Evolutionary conservation across 37 sponge, comb jelly and placozoan genomes (phyloP), one percentile per base, ranked within the genome.

Genomic region (Spongilla lacustris): DNA sequence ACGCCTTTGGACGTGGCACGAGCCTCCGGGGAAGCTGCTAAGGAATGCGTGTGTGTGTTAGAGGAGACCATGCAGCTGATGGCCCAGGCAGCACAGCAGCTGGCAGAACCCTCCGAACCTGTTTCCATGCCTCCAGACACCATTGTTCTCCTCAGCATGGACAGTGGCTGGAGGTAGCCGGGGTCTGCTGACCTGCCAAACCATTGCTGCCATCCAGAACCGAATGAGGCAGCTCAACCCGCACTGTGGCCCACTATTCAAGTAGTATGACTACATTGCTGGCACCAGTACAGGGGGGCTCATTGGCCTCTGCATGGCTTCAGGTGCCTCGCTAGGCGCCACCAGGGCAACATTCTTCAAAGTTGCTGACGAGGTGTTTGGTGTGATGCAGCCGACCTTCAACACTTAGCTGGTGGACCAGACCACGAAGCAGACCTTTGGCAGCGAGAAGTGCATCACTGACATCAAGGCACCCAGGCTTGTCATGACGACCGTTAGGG

Each of bases 151-250:
- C 93, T 92, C 23, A 83, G 83, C 34, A 46, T 88, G 26, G 93
- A 92, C 81, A 89, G 93, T 0, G n/a, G n/a, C n/a, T n/a, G 93
- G 93, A 28, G 93, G 93, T 4, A 89, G 85, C 76, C 36, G 89
- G 23, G 85, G 85, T 14, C 77, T 92, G 22, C 35, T 85, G 23
- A 78, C 69, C 22, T 58, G 70, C 33, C 67, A 66, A n/a, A 36
- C 74, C 37, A 73, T 89, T 22, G 38, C 25, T 4, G 84, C 85
- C 38, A 77, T 89, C 25, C 79, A 89, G 27, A 68, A 36, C 13
- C 77, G 85, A 5, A 72, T 89, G 79, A 36, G 33, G n/a, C 66
- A 84, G 73, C 76, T 78, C 22, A 68, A 84, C 28, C 89, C 89
- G 3, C 35, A 28, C 73, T 78, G 32, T 28, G 11, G 27, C 69